Evolutionary conservation across 2,888 invertebrate genomes (phyloP).

Genomic region (Leucoma salicis): DNA sequence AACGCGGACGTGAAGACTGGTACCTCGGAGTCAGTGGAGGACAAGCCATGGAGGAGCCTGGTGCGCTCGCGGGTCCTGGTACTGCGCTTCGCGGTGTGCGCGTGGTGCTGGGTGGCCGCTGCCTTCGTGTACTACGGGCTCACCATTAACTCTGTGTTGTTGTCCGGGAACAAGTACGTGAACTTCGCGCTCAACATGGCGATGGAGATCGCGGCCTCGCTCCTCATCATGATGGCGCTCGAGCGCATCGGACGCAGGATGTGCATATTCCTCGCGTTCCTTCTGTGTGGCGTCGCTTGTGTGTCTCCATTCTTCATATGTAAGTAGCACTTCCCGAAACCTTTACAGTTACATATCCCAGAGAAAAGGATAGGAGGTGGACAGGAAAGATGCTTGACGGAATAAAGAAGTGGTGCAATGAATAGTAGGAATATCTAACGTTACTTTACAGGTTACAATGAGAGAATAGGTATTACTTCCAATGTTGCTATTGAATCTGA

Average conservation of each 20-base stretch:
- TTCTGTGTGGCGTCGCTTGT: slow-evolving; percentile 62
- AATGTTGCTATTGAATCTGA: no score
- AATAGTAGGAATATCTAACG: no score
- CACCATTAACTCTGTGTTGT: slow-evolving; percentile 87
- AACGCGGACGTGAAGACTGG: slow-evolving; percentile 28
- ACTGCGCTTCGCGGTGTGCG: slow-evolving; percentile 51
- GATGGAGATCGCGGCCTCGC: slow-evolving; percentile 72
- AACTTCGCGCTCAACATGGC: slow-evolving; percentile 84
- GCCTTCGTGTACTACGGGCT: slow-evolving; percentile 91
- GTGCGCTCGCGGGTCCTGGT: slow-evolving; percentile 53
- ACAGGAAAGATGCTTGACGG: no score
- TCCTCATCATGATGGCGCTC: slow-evolving; percentile 70
- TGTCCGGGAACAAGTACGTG: slow-evolving; percentile 87
- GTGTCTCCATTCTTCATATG: slow-evolving; percentile 60
- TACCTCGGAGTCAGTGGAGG: slow-evolving; percentile 1
- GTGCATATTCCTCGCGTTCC: slow-evolving; percentile 60
- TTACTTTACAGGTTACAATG: no score
- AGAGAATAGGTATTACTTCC: no score
- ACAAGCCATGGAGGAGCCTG: slow-evolving; percentile 51
- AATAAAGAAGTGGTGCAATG: no score
- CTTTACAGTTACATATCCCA: no score
- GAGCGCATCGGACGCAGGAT: slow-evolving; percentile 66
- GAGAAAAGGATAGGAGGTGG: no score
- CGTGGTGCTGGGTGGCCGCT: slow-evolving; percentile 87
- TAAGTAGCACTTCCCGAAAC: no score